Base-by-base conservation (phyloP, 2,113 vertebrate genomes). In the Dissostichus mawsoni region DNA sequence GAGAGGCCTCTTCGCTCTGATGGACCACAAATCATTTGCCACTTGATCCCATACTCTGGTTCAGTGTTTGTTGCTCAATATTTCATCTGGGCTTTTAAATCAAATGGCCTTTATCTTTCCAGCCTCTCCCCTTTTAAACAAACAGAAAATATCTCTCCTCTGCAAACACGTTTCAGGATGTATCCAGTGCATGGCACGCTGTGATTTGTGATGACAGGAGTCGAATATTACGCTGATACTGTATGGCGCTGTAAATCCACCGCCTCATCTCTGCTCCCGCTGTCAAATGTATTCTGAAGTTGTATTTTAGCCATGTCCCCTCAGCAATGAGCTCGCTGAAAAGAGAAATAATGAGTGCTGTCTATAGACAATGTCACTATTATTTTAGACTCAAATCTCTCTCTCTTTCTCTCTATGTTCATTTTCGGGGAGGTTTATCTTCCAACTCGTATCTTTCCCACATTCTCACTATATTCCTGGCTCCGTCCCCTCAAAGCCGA, bases 271-370 rank as follows among this genome's bases (percentile, higher is more conserved):
- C 80, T 62, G 78, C 87, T 90, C 82, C 83, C 64, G 51, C 90
- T 90, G 88, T 91, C 92, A 94, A 65, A 90, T 92, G 82, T 85
- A 81, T 87, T 90, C 78, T 87, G 85, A 90, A 88, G 90, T 89
- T 90, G 87, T 91, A 89, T 92, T 91, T 90, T 87, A 92, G 81
- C 84, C 78, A 69, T 75, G 82, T 91, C 88, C 88, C 88, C 70
- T 80, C 89, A 90, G 86, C 80, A 68, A 82, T 66, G 78, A 56
- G 78, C 75, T 70, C 80, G 45, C 73, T 84, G 88, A 90, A 90
- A 90, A 88, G 77, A 90, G 90, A 90, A 93, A 91, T 91, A 92
- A 93, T 85, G 90, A 92, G 76, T 87, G 86, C 86, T 89, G 91
- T 93, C 90, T 33, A 69, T 74, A 92, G 87, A 93, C 89, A 88